Percentiles rank a stretch among this genome's conserved stretches.
These are phyloP conservation scores for Enteromius anoplus DNA, from an alignment of 2,797 vertebrate species.

Conservation along the genomic window DNA sequence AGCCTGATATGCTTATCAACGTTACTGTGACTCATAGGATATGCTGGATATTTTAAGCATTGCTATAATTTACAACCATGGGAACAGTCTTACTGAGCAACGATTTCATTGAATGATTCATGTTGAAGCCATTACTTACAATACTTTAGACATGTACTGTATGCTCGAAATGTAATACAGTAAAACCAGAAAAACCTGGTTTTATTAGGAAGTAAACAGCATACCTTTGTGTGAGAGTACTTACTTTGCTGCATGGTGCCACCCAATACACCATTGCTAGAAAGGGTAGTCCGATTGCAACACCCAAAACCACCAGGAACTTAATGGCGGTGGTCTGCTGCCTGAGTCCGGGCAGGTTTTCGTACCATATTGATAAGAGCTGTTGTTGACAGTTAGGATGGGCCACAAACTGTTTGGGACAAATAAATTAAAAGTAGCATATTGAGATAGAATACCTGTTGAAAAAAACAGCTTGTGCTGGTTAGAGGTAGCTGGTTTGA, in stretches of 20 bases:
- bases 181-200: background rate
- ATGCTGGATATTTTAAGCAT: slow-evolving; percentile 45
- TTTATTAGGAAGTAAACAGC: background rate
- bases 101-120: background rate
- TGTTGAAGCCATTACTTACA: slow-evolving; percentile 1
- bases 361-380: slow-evolving; percentile 97
- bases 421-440: background rate
- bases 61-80: slow-evolving; percentile 49
- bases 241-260: slow-evolving; percentile 93
- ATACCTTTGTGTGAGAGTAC: background rate
- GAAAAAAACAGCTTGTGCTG: background rate
- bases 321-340: slow-evolving; percentile 94
- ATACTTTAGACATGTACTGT: slow-evolving; percentile 18
- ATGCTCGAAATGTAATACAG: background rate
- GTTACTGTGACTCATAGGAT: slow-evolving; percentile 42
- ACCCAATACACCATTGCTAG: slow-evolving; percentile 92
- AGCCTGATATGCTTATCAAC: slow-evolving; percentile 34
- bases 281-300: slow-evolving; percentile 89
- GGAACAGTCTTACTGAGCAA: slow-evolving; percentile 16
- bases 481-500: background rate
- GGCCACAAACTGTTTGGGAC: slow-evolving; percentile 89
- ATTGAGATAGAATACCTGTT: background rate
- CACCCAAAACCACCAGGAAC: slow-evolving; percentile 91
- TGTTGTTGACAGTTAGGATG: slow-evolving; percentile 99
- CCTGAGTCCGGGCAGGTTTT: slow-evolving; percentile 90